These are phyloP conservation scores for Eugnorisma glareosa DNA, from an alignment of 2,888 invertebrate genomes.

Conservation along the genomic window DNA sequence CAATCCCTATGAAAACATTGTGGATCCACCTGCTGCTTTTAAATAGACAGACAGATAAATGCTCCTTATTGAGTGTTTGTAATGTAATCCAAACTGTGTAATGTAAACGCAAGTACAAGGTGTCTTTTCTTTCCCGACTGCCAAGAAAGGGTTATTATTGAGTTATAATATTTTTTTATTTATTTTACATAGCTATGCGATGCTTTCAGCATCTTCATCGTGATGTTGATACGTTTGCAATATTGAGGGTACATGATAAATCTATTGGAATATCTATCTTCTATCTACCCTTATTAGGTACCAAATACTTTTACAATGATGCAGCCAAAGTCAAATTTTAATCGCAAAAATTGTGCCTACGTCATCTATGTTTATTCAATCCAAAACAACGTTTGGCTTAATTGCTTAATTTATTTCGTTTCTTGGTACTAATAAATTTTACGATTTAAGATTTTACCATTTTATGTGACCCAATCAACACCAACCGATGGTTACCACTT, in stretches of 20 bases:
- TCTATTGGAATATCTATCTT: not conserved
- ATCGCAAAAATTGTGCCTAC: not conserved
- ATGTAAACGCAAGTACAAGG: not conserved
- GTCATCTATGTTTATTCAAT: not conserved
- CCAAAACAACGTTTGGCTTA: not conserved
- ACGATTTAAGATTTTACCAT: slow-evolving; percentile 35
- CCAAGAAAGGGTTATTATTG: too few species aligned
- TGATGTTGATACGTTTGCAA: not conserved
- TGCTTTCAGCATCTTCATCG: not conserved
- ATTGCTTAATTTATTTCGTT: not conserved
- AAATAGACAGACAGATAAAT: slow-evolving; percentile 3
- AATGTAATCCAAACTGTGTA: slow-evolving; percentile 32
- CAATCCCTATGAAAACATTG: slow-evolving; percentile 3
- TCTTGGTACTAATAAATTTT: not conserved
- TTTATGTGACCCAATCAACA: slow-evolving; percentile 31
- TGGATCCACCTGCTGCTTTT: slow-evolving; percentile 26
- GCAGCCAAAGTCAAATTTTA: not conserved
- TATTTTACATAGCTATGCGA: too few species aligned
- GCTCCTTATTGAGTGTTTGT: slow-evolving; percentile 13
- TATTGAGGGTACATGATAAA: slow-evolving; percentile 7
- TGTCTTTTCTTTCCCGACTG: too few species aligned
- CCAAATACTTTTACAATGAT: not conserved
- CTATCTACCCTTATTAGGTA: not conserved
- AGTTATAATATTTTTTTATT: too few species aligned
- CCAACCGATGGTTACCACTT: slow-evolving; percentile 15